Conservation (phyloP, 2,113 vertebrate genomes). For the Emydocephalus ijimae region DNA sequence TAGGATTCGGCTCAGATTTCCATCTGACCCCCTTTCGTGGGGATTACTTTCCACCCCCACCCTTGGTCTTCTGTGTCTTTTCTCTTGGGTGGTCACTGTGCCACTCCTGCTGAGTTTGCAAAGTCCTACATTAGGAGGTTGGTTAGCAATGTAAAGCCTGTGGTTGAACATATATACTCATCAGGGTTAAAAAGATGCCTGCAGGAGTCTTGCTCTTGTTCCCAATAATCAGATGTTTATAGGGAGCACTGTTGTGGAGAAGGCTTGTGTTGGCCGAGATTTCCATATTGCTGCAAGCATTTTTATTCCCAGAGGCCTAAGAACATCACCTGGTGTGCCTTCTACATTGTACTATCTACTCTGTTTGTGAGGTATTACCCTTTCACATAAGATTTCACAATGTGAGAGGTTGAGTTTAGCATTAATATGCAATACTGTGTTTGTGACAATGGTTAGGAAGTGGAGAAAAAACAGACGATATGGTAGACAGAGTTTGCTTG, state of each 20-base stretch:
- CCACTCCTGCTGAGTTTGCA: too few species aligned
- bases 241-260: neutral
- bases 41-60: neutral
- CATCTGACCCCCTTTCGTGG: neutral
- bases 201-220: neutral
- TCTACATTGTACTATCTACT: neutral
- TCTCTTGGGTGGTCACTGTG: neutral
- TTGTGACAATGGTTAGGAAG: neutral
- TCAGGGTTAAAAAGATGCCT: neutral
- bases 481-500: too few species aligned
- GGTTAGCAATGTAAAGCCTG: neutral
- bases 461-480: neutral
- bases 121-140: neutral
- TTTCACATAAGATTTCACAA: neutral
- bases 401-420: neutral
- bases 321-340: neutral
- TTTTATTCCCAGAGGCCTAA: neutral
- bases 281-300: neutral
- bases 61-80: too few species aligned
- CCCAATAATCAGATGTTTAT: neutral
- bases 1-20: neutral
- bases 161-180: neutral
- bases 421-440: neutral
- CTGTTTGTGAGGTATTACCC: neutral
- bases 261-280: neutral